A percentile compares a stretch with the other conserved stretches of the same genome.
phyloP scores from a whole-genome alignment of 2,797 vertebrate genomes.

The Neoniphon sammara region DNA sequence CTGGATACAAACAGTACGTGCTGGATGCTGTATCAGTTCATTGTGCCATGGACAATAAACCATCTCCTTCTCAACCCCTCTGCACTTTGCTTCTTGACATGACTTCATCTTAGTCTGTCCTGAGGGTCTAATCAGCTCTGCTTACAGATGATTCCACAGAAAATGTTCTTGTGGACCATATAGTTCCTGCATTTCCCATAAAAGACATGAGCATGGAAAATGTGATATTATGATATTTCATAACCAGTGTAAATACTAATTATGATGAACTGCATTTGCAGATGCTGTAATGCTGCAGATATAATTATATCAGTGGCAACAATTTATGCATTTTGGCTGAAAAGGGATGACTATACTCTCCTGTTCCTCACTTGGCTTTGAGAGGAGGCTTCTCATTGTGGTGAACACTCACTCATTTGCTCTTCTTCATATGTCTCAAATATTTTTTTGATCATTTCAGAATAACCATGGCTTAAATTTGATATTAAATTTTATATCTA shows the following conservation, averaged over 20 bases:
- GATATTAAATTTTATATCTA: too few relatives aligned
- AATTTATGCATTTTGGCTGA: too few relatives aligned
- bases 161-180: conserved; percentile 13
- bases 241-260: background rate
- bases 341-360: too few relatives aligned
- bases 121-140: conserved; percentile 11
- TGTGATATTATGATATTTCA: background rate
- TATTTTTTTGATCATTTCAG: too few relatives aligned
- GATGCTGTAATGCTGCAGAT: too few relatives aligned
- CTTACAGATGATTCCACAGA: conserved; percentile 3
- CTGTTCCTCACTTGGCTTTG: too few relatives aligned
- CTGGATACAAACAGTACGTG: conserved; percentile 17
- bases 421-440: too few relatives aligned
- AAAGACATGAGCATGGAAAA: background rate
- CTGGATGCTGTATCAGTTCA: conserved; percentile 1
- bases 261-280: too few relatives aligned
- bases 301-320: too few relatives aligned
- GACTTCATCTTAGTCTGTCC: conserved; percentile 26
- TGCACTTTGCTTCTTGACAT: conserved; percentile 34
- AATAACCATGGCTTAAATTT: too few relatives aligned
- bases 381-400: too few relatives aligned
- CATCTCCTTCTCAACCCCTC: background rate
- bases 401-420: too few relatives aligned
- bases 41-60: conserved; percentile 43
- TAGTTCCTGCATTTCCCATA: conserved; percentile 12